phyloP scores from a whole-genome alignment of 2,888 invertebrate genomes.

The Callosobruchus maculatus region DNA sequence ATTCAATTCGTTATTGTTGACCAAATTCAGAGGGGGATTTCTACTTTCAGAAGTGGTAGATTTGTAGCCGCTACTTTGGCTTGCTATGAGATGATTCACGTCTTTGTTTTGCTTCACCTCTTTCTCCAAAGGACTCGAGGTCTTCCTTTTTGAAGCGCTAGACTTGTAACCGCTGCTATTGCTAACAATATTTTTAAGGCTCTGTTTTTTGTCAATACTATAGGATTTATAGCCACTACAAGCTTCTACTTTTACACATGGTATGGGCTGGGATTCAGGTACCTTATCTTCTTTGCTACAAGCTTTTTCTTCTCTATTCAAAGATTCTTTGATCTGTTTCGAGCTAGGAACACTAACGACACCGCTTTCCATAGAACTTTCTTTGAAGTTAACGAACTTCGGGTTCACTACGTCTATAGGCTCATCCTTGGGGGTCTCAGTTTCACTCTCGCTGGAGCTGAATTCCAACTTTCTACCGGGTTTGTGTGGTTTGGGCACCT shows the following conservation, averaged over 20 bases:
- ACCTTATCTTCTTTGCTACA: background rate
- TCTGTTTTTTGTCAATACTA: background rate
- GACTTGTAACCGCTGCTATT: conserved; percentile 40
- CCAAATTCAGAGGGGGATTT: background rate
- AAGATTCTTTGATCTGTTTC: background rate
- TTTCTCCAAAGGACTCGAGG: background rate
- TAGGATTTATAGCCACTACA: background rate
- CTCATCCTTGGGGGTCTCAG: background rate
- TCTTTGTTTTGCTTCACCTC: background rate
- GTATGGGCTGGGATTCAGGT: background rate
- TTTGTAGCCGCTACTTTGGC: background rate
- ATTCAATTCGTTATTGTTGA: background rate
- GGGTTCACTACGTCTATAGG: background rate
- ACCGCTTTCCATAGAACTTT: conserved; percentile 40
- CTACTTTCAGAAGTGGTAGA: background rate
- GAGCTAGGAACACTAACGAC: conserved; percentile 21
- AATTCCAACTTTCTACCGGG: background rate
- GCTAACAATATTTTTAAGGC: conserved; percentile 7
- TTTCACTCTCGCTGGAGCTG: background rate
- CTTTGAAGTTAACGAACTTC: background rate
- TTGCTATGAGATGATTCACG: background rate
- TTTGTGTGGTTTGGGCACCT: conserved; percentile 10
- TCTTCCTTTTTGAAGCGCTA: background rate
- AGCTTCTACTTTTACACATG: background rate
- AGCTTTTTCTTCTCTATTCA: background rate